These are phyloP conservation scores for Phrynocephalus guinanensis DNA, from an alignment of 2,797 vertebrate species.

Conservation along the genomic window DNA sequence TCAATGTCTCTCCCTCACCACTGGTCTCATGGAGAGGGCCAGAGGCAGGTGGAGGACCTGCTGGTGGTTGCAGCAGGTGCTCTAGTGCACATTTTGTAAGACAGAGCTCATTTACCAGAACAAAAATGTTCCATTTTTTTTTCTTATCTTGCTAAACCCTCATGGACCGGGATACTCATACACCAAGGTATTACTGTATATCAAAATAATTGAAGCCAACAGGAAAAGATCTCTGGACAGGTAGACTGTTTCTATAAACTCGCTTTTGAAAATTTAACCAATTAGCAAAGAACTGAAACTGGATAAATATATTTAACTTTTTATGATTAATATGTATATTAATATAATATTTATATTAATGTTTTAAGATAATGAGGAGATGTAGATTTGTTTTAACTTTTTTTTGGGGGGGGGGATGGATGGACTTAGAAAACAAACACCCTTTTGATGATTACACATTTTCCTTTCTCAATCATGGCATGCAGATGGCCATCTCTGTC, in stretches of 20 bases:
- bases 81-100: too few species aligned
- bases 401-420: slow-evolving; percentile 13
- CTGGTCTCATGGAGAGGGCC: too few species aligned
- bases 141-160: too few species aligned
- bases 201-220: slow-evolving; percentile 63
- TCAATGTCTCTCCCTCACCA: too few species aligned
- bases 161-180: too few species aligned
- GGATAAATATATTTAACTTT: slow-evolving; percentile 5
- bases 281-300: slow-evolving; percentile 27
- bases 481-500: not conserved
- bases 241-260: slow-evolving; percentile 60
- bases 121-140: too few species aligned
- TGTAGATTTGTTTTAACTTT: slow-evolving; percentile 45
- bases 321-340: too few species aligned
- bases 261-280: slow-evolving; percentile 38
- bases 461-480: not conserved
- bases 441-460: not conserved
- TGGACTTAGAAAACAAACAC: slow-evolving; percentile 15
- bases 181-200: not conserved
- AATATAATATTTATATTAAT: not conserved
- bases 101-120: too few species aligned
- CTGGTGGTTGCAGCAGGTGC: too few species aligned
- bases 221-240: slow-evolving; percentile 61
- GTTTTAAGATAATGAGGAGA: slow-evolving; percentile 17
- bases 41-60: too few species aligned